Base-by-base conservation (phyloP, 2,113 vertebrate species). In the Ailuropoda melanoleuca region DNA sequence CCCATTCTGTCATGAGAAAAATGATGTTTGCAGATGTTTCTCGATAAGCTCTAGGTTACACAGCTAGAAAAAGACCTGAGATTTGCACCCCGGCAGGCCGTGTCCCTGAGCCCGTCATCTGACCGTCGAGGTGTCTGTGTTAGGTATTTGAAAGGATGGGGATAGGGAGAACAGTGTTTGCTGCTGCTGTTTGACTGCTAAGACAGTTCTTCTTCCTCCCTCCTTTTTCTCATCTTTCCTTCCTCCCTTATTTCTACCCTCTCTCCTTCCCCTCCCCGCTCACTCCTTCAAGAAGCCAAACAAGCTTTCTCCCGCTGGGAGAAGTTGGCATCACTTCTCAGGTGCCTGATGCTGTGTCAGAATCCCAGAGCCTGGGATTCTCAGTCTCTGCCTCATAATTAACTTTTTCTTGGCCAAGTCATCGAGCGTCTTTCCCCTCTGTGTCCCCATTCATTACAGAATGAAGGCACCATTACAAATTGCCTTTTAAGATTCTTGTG, bases 101-200 rank as follows among this genome's bases (percentile, higher is more conserved):
- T 7, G 3, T 53, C 11, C 37, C 1, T 7, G 34, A 46, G 4
- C 39, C 37, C 23, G 10, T n/a, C 37, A 9, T 9, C 8, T 48
- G 84, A 78, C 15, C 17, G 10, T 43, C 15, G 13, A 17, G 8
- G 12, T 26, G 14, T 66, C n/a, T 15, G 14, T 70, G 21, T n/a
- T 37, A 39, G 12, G 11, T 74, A 17, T 60, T 43, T 78, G 53
- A 26, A 84, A 81, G 14, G 21, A 1, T 6, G 19, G 2, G 1
- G 1, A 1, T 48, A 10, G 6, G 1, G 5, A 1, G 15, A 3
- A 0, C 2, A 11, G 46, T 88, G 34, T 46, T 34, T 37, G 34
- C 39, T 55, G 39, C 13, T 19, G 9, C 43, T 8, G 11, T 34
- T n/a, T 60, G 12, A 68, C 31, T 4, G 2, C 50, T 78, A 8